phyloP scores from a whole-genome alignment of 2,113 vertebrate species.

The Taxidea taxus region DNA sequence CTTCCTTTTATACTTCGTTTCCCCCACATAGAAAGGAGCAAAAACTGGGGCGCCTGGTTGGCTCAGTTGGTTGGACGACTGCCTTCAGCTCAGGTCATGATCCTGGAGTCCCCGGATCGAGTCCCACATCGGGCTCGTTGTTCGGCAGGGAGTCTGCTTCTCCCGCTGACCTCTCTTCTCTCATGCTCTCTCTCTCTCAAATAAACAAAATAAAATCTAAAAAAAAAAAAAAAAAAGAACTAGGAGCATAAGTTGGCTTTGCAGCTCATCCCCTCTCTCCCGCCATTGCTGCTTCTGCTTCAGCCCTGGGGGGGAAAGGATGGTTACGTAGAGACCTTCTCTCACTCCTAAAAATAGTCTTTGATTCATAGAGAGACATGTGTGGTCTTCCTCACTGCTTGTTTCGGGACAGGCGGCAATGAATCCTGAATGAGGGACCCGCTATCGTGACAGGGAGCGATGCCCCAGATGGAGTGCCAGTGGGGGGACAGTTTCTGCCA shows the following conservation, averaged over 20 bases:
- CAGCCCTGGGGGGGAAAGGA: not conserved
- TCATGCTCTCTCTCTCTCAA: too few species aligned
- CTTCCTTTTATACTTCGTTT: not conserved
- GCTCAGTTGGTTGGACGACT: too few species aligned
- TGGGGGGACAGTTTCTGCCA: constrained; percentile 6
- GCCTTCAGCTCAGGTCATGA: too few species aligned
- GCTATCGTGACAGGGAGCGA: constrained; percentile 38
- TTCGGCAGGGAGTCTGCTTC: too few species aligned
- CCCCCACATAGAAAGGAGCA: not conserved
- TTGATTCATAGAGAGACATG: constrained; percentile 48
- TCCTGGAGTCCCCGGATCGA: too few species aligned
- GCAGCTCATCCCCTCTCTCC: not conserved
- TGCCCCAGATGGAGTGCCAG: not conserved
- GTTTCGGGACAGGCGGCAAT: not conserved
- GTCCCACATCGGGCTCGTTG: too few species aligned
- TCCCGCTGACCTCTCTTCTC: too few species aligned
- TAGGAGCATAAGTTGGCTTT: not conserved
- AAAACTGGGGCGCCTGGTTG: too few species aligned
- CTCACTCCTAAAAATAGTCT: constrained; percentile 55
- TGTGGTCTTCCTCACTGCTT: constrained; percentile 59
- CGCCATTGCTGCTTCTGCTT: constrained; percentile 17
- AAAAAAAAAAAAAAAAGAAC: too few species aligned
- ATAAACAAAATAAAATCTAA: too few species aligned
- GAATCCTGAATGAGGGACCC: constrained; percentile 22
- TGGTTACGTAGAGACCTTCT: not conserved